phyloP scores from a whole-genome alignment of 2,797 vertebrate species.

The Podargus strigoides region DNA sequence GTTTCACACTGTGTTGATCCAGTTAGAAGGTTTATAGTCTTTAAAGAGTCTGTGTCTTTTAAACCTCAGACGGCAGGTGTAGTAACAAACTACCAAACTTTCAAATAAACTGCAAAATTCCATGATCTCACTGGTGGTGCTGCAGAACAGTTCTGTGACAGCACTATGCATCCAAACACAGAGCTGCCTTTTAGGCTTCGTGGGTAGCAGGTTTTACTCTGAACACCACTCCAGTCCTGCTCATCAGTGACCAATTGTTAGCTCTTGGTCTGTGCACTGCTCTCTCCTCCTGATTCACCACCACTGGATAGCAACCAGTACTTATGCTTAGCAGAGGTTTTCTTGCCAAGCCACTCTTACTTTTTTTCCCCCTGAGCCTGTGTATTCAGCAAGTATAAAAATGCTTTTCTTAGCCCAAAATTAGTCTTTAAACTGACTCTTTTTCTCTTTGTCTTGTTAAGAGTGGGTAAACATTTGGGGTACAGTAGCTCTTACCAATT shows the following conservation, averaged over 20 bases:
- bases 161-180: constrained; percentile 68
- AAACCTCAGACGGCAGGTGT: constrained; percentile 70
- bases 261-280: not conserved
- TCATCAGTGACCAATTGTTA: not conserved
- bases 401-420: not conserved
- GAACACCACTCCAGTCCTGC: not conserved
- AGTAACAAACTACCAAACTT: constrained; percentile 69
- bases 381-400: not conserved
- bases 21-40: constrained; percentile 61
- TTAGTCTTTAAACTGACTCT: not conserved
- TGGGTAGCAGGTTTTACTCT: constrained; percentile 39
- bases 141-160: constrained; percentile 69
- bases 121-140: constrained; percentile 75
- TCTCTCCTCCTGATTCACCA: not conserved
- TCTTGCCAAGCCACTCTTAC: not conserved
- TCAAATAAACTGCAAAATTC: constrained; percentile 75
- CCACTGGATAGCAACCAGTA: not conserved
- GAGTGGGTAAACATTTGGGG: not conserved
- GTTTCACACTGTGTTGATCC: constrained; percentile 44
- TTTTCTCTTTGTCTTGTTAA: not conserved
- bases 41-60: constrained; percentile 65
- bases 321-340: not conserved
- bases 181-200: constrained; percentile 38
- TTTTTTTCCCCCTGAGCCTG: not conserved
- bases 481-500: not conserved